Percentiles rank a stretch among this genome's conserved stretches.
Conservation (phyloP, 2,113 vertebrate species). For the Eulacestoma nigropectus region DNA sequence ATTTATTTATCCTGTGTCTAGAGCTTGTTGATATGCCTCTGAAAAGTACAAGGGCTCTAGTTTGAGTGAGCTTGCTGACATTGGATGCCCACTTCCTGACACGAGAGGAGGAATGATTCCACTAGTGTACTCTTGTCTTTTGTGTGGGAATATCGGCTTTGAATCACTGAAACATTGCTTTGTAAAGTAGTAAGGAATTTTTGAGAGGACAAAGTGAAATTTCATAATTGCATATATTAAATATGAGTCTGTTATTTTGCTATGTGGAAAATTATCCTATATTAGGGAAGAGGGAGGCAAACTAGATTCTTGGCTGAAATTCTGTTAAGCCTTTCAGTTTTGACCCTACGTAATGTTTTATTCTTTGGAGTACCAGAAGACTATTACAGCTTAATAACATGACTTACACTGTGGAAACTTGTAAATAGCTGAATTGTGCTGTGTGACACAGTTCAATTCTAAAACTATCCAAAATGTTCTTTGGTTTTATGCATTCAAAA, state of each 20-base stretch:
- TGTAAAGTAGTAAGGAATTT: not conserved
- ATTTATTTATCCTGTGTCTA: not conserved
- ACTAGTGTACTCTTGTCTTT: not conserved
- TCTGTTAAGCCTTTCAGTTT: not conserved
- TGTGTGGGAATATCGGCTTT: not conserved
- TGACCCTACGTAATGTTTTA: not conserved
- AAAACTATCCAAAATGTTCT: not conserved
- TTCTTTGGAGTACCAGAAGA: not conserved
- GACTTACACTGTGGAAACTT: not conserved
- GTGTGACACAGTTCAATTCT: not conserved
- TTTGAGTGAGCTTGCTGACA: not conserved
- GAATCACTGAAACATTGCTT: not conserved
- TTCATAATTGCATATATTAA: not conserved
- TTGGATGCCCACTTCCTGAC: not conserved
- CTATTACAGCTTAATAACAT: not conserved
- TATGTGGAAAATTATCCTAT: not conserved
- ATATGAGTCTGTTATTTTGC: not conserved
- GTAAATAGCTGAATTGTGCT: conserved; percentile 1
- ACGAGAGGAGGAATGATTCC: not conserved
- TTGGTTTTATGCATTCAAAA: not conserved
- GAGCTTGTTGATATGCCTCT: not conserved
- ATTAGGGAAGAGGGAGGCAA: not conserved
- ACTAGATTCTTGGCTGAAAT: not conserved
- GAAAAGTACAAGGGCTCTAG: not conserved
- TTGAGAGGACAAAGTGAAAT: not conserved